Base-by-base conservation (phyloP, 2,797 vertebrate species). In the Rhinophrynus dorsalis region DNA sequence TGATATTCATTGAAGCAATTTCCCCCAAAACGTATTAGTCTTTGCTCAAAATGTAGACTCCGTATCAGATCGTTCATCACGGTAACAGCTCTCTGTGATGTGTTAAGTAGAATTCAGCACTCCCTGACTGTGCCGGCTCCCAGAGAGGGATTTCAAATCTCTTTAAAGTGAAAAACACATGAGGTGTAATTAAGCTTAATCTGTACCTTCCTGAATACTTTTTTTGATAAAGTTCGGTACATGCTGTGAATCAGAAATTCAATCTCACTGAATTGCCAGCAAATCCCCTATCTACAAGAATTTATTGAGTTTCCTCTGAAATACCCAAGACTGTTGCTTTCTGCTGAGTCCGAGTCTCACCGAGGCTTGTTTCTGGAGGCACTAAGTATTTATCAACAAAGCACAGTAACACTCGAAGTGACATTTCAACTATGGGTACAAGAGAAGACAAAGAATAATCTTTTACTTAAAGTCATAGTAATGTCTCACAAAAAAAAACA, bases 261-360 rank as follows among this genome's bases (percentile, higher is more conserved):
- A 79, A 79, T 68, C 55, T 75, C 74, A 52, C 12, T 74, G 24
- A 33, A 74, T 55, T 72, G 55, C 26, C 67, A 67, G 70, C 72
- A 82, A 79, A 75, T 64, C 47, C 26, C 75, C 68, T 74, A 62
- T 63, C 23, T 5, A 48, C 32, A 38, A 64, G 18, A 52, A 64
- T 52, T 27, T 38, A 52, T 30, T 45, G 18, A 24, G 54, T 45
- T 80, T 77, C 77, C 56, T 58, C 0, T 0, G 69, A 59, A 84
- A 82, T 80, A 74, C 64, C 56, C 68, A 55, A 71, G 72, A 40
- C 21, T 9, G 60, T 75, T 38, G 69, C 75, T 76, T 81, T 73
- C 30, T 71, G 48, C 21, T 74, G 63, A 69, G 78, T 78, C 77
- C 77, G 78, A 77, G 42, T 81, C 80, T 83, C 79, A 77, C 76